Evolutionary conservation across 1,140 invertebrate species (phyloP).

Genomic region (Apis dorsata): DNA sequence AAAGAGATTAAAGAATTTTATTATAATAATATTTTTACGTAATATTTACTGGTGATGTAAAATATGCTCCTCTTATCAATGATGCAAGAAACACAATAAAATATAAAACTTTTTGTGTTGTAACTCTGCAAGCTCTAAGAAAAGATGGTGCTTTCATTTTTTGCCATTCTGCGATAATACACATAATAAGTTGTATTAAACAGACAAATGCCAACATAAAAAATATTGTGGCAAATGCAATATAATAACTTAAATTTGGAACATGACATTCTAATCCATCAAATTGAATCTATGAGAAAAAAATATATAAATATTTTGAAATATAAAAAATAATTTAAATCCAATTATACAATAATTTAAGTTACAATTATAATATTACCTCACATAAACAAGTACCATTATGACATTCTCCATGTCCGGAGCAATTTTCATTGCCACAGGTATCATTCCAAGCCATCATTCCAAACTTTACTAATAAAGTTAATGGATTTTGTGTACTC

Average conservation of each 20-base stretch:
- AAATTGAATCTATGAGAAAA: conserved; percentile 83
- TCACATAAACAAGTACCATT: conserved; percentile 95
- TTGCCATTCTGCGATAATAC: conserved; percentile 90
- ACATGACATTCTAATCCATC: conserved; percentile 84
- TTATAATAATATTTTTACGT: not conserved
- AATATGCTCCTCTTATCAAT: conserved; percentile 92
- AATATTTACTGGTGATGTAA: conserved; percentile 90
- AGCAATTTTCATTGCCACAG: conserved; percentile 83
- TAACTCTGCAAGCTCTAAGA: conserved; percentile 90
- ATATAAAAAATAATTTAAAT: not conserved
- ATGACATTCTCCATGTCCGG: conserved; percentile 93
- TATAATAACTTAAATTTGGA: conserved; percentile 84
- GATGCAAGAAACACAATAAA: conserved; percentile 93
- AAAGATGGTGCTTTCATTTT: conserved; percentile 90
- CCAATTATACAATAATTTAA: no score
- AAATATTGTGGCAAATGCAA: conserved; percentile 90
- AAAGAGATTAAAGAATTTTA: not conserved
- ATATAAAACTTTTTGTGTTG: conserved; percentile 95
- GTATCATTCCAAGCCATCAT: conserved; percentile 79
- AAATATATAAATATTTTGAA: conserved; percentile 12
- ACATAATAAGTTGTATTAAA: conserved; percentile 92
- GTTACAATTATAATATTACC: conserved; percentile 81
- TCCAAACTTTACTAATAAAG: conserved; percentile 77
- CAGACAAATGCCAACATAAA: conserved; percentile 92
- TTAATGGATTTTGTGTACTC: conserved; percentile 79